Evolutionary conservation across 2,888 invertebrate species (phyloP), one percentile per base, ranked within the genome.

Genomic region (Eustalomyia histrio): DNA sequence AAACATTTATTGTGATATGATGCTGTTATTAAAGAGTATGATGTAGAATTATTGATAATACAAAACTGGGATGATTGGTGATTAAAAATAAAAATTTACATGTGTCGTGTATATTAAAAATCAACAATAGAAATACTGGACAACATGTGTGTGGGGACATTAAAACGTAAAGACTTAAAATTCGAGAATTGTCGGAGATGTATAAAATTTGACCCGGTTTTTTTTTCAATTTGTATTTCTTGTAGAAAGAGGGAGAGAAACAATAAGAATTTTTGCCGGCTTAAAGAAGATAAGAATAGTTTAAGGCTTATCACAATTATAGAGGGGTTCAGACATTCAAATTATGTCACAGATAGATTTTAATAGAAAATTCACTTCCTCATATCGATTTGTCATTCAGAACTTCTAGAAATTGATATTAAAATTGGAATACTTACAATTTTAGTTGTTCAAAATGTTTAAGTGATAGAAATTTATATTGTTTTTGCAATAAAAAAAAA

Each of bases 91-190:
- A 64, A 64, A n/a, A 33, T 52, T 5, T 53, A 65, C 53, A 65
- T 35, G 53, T 65, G 65, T 53, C 65, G 65, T 65, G 65, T 53
- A 53, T 35, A 18, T 53, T 53, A 53, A 65, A n/a, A 53, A 53
- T 18, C 18, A 35, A 65, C 43, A 47, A 47, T n/a, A 35, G 18
- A 6, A 47, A n/a, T n/a, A 47, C 16, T 47, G 43, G 43, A 47
- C 43, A 47, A 47, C 43, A 47, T 47, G 14, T 47, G 14, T n/a
- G n/a, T 39, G 10, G 39, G 35, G 39, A 39, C 12, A 39, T 14
- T 39, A 47, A 47, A 47, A 47, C n/a, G 1, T 47, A 47, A 47
- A 4, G 43, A n/a, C 4, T 29, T 47, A n/a, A n/a, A n/a, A 47
- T n/a, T 47, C 43, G 43, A 47, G 43, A 47, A 47, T 47, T 4